A percentile compares a stretch with the other conserved stretches of the same genome.
Evolutionary conservation across 1,140 invertebrate species (phyloP).

Genomic region (Solen grandis): DNA sequence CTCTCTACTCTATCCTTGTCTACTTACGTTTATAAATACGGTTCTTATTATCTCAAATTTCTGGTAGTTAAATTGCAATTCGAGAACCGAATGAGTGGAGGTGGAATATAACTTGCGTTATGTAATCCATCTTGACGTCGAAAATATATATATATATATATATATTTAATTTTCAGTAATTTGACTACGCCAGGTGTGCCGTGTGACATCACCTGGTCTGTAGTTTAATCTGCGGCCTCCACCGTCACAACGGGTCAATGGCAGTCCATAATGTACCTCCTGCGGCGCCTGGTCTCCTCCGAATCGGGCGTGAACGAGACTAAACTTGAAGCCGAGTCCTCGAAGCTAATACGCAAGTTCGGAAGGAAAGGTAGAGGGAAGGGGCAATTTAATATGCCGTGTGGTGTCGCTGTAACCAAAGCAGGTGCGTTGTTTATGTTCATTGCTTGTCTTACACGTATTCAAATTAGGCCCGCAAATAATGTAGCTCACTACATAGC

Average conservation of each 20-base stretch:
- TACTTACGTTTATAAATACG: no score
- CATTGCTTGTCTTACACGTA: no score
- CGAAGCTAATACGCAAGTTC: conserved; percentile 66
- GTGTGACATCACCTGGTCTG: conserved; percentile 16
- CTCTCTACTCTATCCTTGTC: no score
- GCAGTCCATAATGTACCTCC: conserved; percentile 59
- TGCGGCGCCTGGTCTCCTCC: conserved; percentile 50
- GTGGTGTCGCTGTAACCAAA: conserved; percentile 73
- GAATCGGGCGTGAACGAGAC: conserved; percentile 22
- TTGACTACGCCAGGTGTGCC: conserved; percentile 31
- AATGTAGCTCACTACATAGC: background rate
- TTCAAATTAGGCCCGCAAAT: background rate
- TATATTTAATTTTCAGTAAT: no score
- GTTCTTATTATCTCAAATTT: no score
- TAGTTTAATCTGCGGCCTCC: background rate
- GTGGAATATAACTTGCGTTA: no score
- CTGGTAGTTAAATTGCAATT: no score
- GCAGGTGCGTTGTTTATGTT: no score
- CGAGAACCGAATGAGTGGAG: no score
- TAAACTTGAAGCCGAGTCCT: conserved; percentile 41
- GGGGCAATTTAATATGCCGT: conserved; percentile 74
- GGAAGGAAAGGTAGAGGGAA: conserved; percentile 69
- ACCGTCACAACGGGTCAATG: conserved; percentile 51
- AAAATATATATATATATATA: no score
- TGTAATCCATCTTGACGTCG: no score